Evolutionary conservation across 2,113 vertebrate species (phyloP).

Genomic region (Hemiprocne comata): DNA sequence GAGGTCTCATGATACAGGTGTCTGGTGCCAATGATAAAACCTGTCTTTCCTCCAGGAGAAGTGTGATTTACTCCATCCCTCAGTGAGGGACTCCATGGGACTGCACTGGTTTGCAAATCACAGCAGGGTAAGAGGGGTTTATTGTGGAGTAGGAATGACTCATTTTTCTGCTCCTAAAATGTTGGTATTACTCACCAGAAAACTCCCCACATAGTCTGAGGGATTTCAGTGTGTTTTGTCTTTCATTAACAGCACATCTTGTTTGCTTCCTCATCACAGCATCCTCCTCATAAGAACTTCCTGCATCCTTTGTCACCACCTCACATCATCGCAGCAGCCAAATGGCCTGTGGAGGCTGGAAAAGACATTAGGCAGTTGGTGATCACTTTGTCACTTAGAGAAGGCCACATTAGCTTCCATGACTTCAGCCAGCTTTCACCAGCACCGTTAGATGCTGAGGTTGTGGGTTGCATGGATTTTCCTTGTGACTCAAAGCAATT

Average conservation of each 20-base stretch:
- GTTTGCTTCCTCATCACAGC: constrained; percentile 2
- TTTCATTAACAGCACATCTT: constrained; percentile 38
- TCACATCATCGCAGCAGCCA: neutral
- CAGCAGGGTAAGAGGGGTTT: neutral
- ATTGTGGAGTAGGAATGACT: constrained; percentile 13
- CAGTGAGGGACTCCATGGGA: neutral
- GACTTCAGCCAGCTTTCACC: neutral
- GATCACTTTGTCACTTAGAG: neutral
- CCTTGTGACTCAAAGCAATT: constrained; percentile 36
- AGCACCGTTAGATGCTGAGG: neutral
- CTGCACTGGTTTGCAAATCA: neutral
- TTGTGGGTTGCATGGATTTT: neutral
- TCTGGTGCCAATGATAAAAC: neutral
- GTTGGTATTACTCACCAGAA: constrained; percentile 53
- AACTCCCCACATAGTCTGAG: constrained; percentile 33
- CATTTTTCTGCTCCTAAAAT: constrained; percentile 51
- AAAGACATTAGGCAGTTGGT: neutral
- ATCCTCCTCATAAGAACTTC: constrained; percentile 35
- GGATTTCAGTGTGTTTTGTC: constrained; percentile 31
- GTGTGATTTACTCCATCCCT: neutral
- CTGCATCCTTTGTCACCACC: constrained; percentile 36
- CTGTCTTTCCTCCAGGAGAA: neutral
- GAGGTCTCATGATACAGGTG: neutral
- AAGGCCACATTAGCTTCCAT: neutral
- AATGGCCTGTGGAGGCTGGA: neutral